Percentiles rank a stretch among this genome's conserved stretches.
phyloP scores from a whole-genome alignment of 2,797 vertebrate species.

The Yasuhikotakia modesta region DNA sequence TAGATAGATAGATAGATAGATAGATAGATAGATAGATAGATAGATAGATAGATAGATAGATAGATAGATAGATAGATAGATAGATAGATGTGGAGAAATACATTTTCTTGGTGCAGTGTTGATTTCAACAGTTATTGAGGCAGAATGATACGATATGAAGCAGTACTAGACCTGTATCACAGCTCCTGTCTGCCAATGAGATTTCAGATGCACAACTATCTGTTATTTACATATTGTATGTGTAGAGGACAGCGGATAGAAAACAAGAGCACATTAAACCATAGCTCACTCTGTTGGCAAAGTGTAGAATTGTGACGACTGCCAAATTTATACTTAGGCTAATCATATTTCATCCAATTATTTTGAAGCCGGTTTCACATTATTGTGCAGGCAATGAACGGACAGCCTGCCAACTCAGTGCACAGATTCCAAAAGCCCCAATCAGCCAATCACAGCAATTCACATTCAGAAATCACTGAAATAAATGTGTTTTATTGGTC shows the following conservation, averaged over 20 bases:
- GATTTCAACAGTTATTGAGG: background rate
- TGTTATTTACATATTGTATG: no score
- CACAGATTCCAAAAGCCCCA: slow-evolving; percentile 21
- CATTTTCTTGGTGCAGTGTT: background rate
- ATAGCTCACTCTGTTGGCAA: background rate
- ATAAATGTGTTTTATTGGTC: slow-evolving; percentile 42
- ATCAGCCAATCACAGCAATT: slow-evolving; percentile 14
- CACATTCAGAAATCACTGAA: slow-evolving; percentile 39
- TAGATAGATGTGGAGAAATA: no score
- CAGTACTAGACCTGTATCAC: no score
- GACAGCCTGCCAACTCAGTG: slow-evolving; percentile 27
- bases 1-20: no score
- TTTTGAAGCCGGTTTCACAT: slow-evolving; percentile 38
- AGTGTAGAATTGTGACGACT: slow-evolving; percentile 6
- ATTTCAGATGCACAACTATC: no score
- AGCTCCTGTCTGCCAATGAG: no score
- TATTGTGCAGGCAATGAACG: slow-evolving; percentile 17
- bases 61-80: no score
- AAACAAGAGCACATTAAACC: background rate
- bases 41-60: no score
- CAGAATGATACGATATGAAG: no score
- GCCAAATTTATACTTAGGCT: background rate
- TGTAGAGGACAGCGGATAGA: background rate
- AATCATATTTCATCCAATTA: slow-evolving; percentile 46
- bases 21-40: no score